These are phyloP conservation scores for Drosophila prostipennis DNA, from an alignment of 2,888 invertebrate genomes.

Conservation along the genomic window DNA sequence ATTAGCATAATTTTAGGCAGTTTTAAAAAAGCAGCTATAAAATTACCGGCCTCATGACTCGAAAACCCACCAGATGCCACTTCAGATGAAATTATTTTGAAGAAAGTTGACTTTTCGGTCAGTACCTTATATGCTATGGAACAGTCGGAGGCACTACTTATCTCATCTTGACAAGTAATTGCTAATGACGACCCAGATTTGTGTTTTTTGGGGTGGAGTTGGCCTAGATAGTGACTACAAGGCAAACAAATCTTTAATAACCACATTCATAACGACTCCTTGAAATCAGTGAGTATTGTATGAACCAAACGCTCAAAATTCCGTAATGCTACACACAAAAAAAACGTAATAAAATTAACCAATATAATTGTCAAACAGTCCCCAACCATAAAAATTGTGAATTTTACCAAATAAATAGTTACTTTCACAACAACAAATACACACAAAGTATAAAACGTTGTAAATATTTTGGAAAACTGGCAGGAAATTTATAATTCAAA, in stretches of 20 bases:
- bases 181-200: slow-evolving; percentile 28
- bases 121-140: not conserved
- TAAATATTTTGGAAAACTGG: too few species aligned
- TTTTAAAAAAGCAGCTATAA: slow-evolving; percentile 34
- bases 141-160: slow-evolving; percentile 9
- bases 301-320: not conserved
- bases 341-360: too few species aligned
- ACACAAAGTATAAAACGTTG: too few species aligned
- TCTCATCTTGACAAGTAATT: slow-evolving; percentile 22
- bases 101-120: slow-evolving; percentile 23
- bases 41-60: slow-evolving; percentile 10
- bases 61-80: not conserved
- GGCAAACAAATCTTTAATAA: slow-evolving; percentile 8
- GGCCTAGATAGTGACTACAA: slow-evolving; percentile 21
- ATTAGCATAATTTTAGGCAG: slow-evolving; percentile 42
- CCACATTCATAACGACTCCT: not conserved
- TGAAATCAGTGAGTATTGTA: slow-evolving; percentile 18
- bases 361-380: too few species aligned
- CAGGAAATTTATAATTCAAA: too few species aligned
- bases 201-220: not conserved
- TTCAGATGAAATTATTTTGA: slow-evolving; percentile 5
- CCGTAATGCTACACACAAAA: not conserved
- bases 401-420: too few species aligned
- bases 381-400: too few species aligned
- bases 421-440: too few species aligned